These are phyloP conservation scores for Damaliscus lunatus DNA, from an alignment of 2,113 vertebrate species.

Conservation along the genomic window DNA sequence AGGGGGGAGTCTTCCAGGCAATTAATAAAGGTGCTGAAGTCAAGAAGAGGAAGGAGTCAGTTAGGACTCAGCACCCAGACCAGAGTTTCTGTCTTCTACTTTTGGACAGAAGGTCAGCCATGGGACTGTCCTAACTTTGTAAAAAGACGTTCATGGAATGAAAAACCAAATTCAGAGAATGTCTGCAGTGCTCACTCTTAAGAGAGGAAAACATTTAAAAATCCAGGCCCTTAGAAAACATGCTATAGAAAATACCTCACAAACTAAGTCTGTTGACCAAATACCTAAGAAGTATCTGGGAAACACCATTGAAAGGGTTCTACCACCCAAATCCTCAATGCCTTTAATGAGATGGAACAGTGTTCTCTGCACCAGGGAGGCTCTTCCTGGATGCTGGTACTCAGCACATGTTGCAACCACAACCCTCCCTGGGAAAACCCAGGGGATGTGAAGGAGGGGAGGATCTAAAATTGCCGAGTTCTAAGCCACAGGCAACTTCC, in stretches of 20 bases:
- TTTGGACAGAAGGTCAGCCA: rapidly evolving
- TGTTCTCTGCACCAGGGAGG: rapidly evolving
- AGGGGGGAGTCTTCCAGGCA: background rate
- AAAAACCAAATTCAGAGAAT: background rate
- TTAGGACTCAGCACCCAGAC: rapidly evolving
- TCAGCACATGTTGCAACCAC: rapidly evolving
- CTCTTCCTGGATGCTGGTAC: background rate
- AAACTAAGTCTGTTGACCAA: background rate
- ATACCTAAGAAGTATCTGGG: background rate
- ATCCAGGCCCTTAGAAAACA: background rate
- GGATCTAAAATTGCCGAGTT: background rate
- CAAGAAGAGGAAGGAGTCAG: background rate
- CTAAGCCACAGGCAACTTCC: background rate
- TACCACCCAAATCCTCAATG: rapidly evolving
- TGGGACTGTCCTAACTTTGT: background rate
- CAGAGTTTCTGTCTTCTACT: rapidly evolving
- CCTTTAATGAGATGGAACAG: rapidly evolving
- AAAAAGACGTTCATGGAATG: background rate
- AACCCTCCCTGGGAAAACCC: background rate
- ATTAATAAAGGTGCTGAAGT: background rate
- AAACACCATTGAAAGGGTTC: background rate
- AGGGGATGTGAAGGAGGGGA: rapidly evolving
- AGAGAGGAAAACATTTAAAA: background rate
- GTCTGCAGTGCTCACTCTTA: background rate
- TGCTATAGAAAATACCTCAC: background rate